Evolutionary conservation across 2,888 invertebrate species (phyloP).

Genomic region (Drosophila mercatorum): DNA sequence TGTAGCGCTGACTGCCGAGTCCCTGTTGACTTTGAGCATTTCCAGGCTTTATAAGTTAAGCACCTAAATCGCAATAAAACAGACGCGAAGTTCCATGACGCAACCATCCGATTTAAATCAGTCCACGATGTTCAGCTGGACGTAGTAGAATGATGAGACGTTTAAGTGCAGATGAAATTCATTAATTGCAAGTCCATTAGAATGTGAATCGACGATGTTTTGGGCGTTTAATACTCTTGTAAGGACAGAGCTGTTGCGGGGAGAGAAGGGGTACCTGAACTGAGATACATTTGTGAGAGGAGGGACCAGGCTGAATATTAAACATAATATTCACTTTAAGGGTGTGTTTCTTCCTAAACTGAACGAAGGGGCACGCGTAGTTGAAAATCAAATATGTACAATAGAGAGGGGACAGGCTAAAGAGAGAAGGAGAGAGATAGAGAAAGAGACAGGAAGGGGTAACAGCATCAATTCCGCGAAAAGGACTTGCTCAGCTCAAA

Average conservation of each 20-base stretch:
- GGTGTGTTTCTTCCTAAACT: not conserved
- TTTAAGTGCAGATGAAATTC: constrained; percentile 20
- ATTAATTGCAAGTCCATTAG: constrained; percentile 30
- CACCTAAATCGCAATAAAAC: constrained; percentile 25
- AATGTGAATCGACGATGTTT: constrained; percentile 17
- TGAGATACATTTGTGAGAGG: constrained; percentile 19
- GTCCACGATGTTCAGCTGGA: constrained; percentile 11
- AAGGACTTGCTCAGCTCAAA: constrained; percentile 13
- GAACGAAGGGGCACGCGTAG: constrained; percentile 46
- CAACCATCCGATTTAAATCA: not conserved
- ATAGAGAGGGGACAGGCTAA: not conserved
- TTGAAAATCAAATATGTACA: constrained; percentile 38
- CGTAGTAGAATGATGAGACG: constrained; percentile 19
- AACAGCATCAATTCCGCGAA: constrained; percentile 27
- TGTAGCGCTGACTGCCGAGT: constrained; percentile 24
- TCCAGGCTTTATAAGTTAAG: constrained; percentile 5
- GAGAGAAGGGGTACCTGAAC: constrained; percentile 18
- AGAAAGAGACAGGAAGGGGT: constrained; percentile 4
- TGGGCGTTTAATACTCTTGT: not conserved
- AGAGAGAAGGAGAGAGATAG: not conserved
- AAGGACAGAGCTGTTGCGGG: not conserved
- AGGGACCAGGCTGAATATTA: constrained; percentile 3
- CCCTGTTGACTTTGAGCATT: constrained; percentile 43
- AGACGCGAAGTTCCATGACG: constrained; percentile 2
- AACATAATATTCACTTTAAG: not conserved